Conservation (phyloP, 2,888 invertebrate species). For the Drosophila mercatorum region DNA sequence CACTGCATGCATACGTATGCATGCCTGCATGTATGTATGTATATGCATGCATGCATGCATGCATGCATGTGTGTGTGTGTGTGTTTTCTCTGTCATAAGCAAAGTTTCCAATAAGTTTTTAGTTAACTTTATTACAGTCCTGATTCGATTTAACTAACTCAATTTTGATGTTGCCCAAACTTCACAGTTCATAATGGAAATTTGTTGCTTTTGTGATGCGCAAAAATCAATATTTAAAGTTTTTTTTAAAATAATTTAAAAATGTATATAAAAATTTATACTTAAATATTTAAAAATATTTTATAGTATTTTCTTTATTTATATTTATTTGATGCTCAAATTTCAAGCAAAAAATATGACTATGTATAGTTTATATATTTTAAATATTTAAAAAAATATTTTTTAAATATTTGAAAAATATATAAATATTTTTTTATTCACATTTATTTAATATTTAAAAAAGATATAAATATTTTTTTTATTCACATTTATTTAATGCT, state of each 20-base stretch:
- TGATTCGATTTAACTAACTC: slow-evolving; percentile 1
- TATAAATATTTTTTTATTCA: not conserved
- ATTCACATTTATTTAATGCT: no score
- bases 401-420: not conserved
- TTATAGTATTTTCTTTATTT: no score
- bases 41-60: slow-evolving; percentile 2
- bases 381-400: no score
- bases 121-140: not conserved
- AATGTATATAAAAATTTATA: not conserved
- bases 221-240: not conserved
- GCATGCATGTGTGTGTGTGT: not conserved
- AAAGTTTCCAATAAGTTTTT: slow-evolving; percentile 7
- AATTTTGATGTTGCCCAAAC: not conserved
- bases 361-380: no score
- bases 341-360: no score
- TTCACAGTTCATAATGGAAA: not conserved
- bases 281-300: no score
- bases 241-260: not conserved
- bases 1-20: not conserved
- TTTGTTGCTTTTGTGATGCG: not conserved
- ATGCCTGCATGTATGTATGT: not conserved
- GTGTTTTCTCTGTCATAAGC: not conserved
- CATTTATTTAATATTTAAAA: not conserved
- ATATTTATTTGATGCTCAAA: no score
- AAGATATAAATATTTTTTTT: not conserved